These are phyloP conservation scores for Parnassius apollo DNA, from an alignment of 2,888 invertebrate species.

Conservation along the genomic window DNA sequence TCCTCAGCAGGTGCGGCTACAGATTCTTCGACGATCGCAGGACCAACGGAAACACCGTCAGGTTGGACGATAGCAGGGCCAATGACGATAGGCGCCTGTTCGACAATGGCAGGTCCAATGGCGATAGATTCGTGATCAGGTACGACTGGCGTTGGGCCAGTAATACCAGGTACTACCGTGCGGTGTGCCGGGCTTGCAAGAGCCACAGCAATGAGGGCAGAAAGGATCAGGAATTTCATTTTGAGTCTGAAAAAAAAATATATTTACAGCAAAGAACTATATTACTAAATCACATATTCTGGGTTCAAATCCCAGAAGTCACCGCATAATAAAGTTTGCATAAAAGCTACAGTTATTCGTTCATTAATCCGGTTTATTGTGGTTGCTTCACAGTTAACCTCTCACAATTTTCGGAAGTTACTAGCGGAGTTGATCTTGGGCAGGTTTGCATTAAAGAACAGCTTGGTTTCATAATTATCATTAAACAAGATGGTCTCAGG, in stretches of 20 bases:
- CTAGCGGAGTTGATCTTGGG: too few species aligned
- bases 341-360: too few species aligned
- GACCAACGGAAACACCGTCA: conserved; percentile 20
- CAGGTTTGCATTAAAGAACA: too few species aligned
- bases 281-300: too few species aligned
- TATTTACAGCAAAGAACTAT: too few species aligned
- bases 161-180: conserved; percentile 2
- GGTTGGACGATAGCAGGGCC: conserved; percentile 23
- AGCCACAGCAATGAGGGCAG: conserved; percentile 16
- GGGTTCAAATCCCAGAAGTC: too few species aligned
- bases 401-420: too few species aligned
- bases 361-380: too few species aligned
- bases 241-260: conserved; percentile 1
- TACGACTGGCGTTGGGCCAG: conserved; percentile 9
- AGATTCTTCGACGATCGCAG: conserved; percentile 19
- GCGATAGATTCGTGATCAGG: conserved; percentile 21
- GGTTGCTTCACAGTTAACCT: too few species aligned
- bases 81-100: conserved; percentile 25
- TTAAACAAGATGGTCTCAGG: too few species aligned
- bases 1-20: background rate
- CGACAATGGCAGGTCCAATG: conserved; percentile 30
- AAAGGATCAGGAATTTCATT: conserved; percentile 21
- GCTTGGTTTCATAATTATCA: too few species aligned
- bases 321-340: too few species aligned
- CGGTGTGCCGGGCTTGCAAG: conserved; percentile 20